Evolutionary conservation across 2,888 invertebrate genomes (phyloP), one percentile per base, ranked within the genome.

Genomic region (Drosophila phalerata): DNA sequence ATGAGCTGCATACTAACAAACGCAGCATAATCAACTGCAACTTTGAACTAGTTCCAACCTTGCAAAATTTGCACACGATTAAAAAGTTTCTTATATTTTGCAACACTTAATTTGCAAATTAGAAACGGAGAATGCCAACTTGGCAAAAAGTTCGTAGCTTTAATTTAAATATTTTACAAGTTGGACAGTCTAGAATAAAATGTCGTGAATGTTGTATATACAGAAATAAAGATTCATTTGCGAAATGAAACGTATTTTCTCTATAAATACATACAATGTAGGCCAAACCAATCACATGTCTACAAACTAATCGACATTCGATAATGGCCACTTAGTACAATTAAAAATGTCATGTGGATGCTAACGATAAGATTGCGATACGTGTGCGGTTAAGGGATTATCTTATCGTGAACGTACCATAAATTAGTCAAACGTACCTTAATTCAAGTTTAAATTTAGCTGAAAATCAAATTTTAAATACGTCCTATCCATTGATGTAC

Each of bases 221-320:
- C 9, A n/a, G 22, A 25, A 17, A 0, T 6, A n/a, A 47, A 47
- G 15, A 10, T 8, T 25, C 8, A 43, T 42, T 42, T 22, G 25
- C n/a, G 8, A 45, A 22, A 3, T 25, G 9, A 2, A 10, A 25
- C 10, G n/a, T 25, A 28, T 55, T 45, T 11, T n/a, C 2, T 32
- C 25, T 45, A 47, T 8, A 52, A 69, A 45, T 15, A 38, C 10
- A 19, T 42, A 43, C 32, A 52, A 52, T 38, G 17, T 60, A 17
- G 42, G 34, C 52, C 73, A 67, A 53, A 28, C 40, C 65, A 73
- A 70, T 82, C 77, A 80, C 77, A 68, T 77, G 77, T 61, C 53
- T 42, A 22, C 5, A 4, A n/a, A 38, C 45, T 49, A 69, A 67
- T 63, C 79, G 61, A 63, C 43, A 10, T 34, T 55, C 65, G 67